Percentiles rank a stretch among this genome's conserved stretches.
Conservation (phyloP, 2,888 invertebrate genomes). For the Monopis laevigella region DNA sequence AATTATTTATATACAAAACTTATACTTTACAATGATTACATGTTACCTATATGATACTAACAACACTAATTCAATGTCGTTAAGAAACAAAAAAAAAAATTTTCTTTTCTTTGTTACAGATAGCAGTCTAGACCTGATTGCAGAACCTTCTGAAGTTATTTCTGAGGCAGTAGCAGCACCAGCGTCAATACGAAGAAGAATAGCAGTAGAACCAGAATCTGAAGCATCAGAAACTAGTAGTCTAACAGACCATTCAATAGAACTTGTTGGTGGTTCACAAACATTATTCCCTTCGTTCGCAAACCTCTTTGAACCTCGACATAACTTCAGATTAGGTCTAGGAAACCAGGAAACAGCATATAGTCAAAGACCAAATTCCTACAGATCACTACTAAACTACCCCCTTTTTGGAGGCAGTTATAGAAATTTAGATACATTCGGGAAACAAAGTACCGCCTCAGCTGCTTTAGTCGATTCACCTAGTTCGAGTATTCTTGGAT, state of each 20-base stretch:
- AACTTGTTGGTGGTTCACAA: slow-evolving; percentile 68
- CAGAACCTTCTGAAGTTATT: slow-evolving; percentile 57
- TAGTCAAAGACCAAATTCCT: slow-evolving; percentile 66
- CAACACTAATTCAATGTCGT: neutral
- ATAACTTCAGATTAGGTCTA: slow-evolving; percentile 69
- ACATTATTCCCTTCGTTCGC: slow-evolving; percentile 83
- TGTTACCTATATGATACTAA: neutral
- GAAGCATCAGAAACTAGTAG: slow-evolving; percentile 32
- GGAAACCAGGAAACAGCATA: slow-evolving; percentile 69
- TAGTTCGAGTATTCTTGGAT: slow-evolving; percentile 75
- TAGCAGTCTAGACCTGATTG: slow-evolving; percentile 44
- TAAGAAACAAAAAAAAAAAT: neutral
- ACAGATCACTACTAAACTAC: slow-evolving; percentile 54
- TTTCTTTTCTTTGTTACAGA: slow-evolving; percentile 37
- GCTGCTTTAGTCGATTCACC: slow-evolving; percentile 55
- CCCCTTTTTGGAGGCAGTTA: slow-evolving; percentile 49
- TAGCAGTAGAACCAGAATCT: slow-evolving; percentile 28
- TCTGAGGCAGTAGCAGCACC: slow-evolving; percentile 53
- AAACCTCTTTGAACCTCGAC: slow-evolving; percentile 69
- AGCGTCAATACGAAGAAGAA: slow-evolving; percentile 21
- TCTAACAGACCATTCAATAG: slow-evolving; percentile 58
- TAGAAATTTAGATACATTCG: slow-evolving; percentile 44
- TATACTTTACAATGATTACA: neutral
- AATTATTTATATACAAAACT: neutral
- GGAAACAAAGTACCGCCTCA: slow-evolving; percentile 35